A percentile compares a stretch with the other conserved stretches of the same genome.
phyloP scores from a whole-genome alignment of 2,113 vertebrate genomes.

The Labeo rohita region DNA sequence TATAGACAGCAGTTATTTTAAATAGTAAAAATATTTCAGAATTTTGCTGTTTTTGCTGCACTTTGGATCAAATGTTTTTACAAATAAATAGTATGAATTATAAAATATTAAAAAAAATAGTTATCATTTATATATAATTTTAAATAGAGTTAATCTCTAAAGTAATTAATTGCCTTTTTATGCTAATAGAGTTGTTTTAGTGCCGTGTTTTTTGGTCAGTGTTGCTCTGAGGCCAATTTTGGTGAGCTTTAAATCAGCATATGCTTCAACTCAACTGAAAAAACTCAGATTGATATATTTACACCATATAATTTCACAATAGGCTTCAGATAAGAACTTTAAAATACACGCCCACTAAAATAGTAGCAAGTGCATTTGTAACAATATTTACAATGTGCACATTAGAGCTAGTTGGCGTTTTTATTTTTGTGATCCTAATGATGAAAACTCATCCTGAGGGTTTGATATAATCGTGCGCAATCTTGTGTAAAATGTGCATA shows the following conservation, averaged over 20 bases:
- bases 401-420: background rate
- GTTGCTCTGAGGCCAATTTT: background rate
- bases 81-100: no score
- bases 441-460: background rate
- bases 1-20: no score
- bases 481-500: background rate
- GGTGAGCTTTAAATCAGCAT: background rate
- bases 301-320: background rate
- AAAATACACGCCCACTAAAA: background rate
- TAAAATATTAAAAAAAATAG: no score
- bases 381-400: background rate
- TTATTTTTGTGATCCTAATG: background rate
- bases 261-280: background rate
- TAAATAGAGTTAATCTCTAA: no score
- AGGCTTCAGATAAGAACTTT: background rate
- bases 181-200: background rate
- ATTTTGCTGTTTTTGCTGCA: no score
- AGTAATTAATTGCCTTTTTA: no score
- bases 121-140: no score
- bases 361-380: background rate
- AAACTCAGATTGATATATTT: background rate
- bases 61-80: no score
- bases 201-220: background rate
- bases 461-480: background rate
- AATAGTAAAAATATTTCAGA: no score